Percentiles rank a stretch among this genome's conserved stretches.
phyloP scores from a whole-genome alignment of 2,113 vertebrate species.

The rat (Rattus norvegicus) region GRCr8 NC_086023.1:91465001-91465500 shows the following conservation, averaged over 20 bases:
- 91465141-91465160: not conserved
- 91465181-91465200: conserved; percentile 9
- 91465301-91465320: conserved; percentile 4
- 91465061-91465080: conserved; percentile 8
- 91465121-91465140: not conserved
- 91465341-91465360: not conserved
- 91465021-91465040: not conserved
- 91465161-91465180: not conserved
- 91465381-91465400: not conserved
- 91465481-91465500: too few relatives aligned
- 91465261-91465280: not conserved
- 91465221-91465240: not conserved
- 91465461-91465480: too few relatives aligned
- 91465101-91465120: not conserved
- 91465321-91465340: not conserved
- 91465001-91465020: not conserved
- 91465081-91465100: not conserved
- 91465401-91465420: not conserved
- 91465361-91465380: not conserved
- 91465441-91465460: too few relatives aligned
- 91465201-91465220: not conserved
- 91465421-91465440: too few relatives aligned
- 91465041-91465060: not conserved
- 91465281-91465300: not conserved
- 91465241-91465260: not conserved